phyloP scores from a whole-genome alignment of 2,113 vertebrate species.

The Peromyscus maniculatus region DNA sequence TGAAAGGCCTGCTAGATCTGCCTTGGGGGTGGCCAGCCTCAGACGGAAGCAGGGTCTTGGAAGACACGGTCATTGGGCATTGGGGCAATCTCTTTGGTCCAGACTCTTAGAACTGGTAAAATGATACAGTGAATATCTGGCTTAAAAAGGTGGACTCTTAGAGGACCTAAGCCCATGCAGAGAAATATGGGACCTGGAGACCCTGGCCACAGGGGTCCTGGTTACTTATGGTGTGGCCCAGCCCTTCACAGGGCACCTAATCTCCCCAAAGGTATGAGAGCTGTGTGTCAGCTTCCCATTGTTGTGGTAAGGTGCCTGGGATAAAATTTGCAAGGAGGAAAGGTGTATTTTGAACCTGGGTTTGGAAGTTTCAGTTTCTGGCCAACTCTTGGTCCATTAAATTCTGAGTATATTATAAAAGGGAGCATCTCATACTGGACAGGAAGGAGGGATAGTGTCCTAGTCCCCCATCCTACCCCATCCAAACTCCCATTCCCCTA shows the following conservation, averaged over 20 bases:
- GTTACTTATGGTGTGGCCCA: background rate
- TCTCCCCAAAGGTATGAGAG: background rate
- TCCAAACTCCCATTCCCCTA: accelerated
- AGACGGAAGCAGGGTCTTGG: background rate
- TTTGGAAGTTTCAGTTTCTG: background rate
- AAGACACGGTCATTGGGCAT: background rate
- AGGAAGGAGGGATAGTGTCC: background rate
- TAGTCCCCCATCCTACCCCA: background rate
- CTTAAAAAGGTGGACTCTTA: background rate
- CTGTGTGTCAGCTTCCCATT: background rate
- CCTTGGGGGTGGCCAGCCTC: background rate
- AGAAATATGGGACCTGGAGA: background rate
- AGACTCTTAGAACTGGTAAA: background rate
- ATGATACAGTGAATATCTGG: background rate
- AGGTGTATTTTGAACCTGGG: background rate
- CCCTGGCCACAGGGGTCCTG: background rate
- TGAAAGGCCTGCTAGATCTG: background rate
- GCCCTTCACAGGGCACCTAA: background rate
- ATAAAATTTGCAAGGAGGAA: background rate
- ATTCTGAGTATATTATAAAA: background rate
- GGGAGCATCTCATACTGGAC: background rate
- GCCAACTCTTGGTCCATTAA: background rate
- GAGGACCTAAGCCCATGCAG: background rate
- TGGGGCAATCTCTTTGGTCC: background rate
- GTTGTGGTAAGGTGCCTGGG: background rate